A percentile compares a stretch with the other conserved stretches of the same genome.
phyloP scores from a whole-genome alignment of 2,113 vertebrate species.

The Laticauda laticaudata region DNA sequence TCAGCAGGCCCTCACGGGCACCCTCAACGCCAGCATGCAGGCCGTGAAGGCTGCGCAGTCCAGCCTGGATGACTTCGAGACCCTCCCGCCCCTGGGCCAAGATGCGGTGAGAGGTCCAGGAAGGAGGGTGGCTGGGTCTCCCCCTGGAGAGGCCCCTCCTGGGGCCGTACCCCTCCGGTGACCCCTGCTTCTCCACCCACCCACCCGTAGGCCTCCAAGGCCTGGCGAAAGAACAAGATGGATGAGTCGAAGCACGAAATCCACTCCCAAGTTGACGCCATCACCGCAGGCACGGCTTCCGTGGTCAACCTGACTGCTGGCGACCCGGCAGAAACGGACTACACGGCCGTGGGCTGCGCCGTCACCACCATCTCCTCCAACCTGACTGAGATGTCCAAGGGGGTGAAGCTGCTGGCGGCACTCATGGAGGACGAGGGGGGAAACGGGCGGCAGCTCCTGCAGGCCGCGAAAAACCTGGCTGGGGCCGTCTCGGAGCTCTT shows the following conservation, averaged over 20 bases:
- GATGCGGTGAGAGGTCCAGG: slow-evolving; percentile 82
- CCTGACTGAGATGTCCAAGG: slow-evolving; percentile 98
- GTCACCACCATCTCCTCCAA: slow-evolving; percentile 98
- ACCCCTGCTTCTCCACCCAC: not conserved
- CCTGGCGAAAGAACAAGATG: slow-evolving; percentile 98
- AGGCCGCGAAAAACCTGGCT: slow-evolving; percentile 91
- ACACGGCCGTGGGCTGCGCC: slow-evolving; percentile 93
- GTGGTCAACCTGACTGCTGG: slow-evolving; percentile 97
- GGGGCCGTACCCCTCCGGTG: not conserved
- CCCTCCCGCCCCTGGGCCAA: slow-evolving; percentile 89
- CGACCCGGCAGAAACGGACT: slow-evolving; percentile 95
- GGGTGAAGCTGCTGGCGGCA: slow-evolving; percentile 90
- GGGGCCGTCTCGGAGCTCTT: slow-evolving; percentile 89
- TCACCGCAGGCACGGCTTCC: slow-evolving; percentile 94
- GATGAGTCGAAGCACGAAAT: slow-evolving; percentile 98
- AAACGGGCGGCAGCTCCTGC: slow-evolving; percentile 88
- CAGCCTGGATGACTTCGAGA: slow-evolving; percentile 87
- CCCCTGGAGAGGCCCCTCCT: not conserved
- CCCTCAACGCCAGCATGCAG: slow-evolving; percentile 98
- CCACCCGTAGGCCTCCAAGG: slow-evolving; percentile 86
- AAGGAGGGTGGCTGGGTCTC: not conserved
- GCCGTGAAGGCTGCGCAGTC: slow-evolving; percentile 94
- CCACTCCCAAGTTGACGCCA: slow-evolving; percentile 97
- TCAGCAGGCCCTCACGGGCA: slow-evolving; percentile 93
- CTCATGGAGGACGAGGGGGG: slow-evolving; percentile 94